Base-by-base conservation (phyloP, 2,888 invertebrate genomes). In the Himalopsyche japonica region DNA sequence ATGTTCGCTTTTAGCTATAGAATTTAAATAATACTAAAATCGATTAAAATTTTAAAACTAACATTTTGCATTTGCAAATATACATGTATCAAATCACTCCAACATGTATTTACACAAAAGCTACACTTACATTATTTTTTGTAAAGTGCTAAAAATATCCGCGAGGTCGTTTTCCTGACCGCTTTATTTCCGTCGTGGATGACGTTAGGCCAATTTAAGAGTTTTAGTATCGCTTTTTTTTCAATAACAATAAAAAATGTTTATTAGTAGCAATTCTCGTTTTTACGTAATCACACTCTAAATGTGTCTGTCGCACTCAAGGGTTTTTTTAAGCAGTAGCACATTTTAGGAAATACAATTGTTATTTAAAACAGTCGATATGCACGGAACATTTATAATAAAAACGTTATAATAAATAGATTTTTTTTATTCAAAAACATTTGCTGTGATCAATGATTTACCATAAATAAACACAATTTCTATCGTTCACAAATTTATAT, bases 241-340 rank as follows among this genome's bases (percentile, higher is more conserved):
- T 43, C 81, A 81, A 64, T 81, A 70, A 81, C 37, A 81, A 57
- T 57, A 57, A 57, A 57, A 57, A 57, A 20, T 57, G 34, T 43
- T 70, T 70, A 18, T 76, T 79, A 24, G n/a, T n/a, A 34, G 76
- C 76, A 81, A 76, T 81, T 81, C 76, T 81, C 76, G 76, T 81
- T 48, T 76, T 48, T 47, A 76, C 70, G 76, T 81, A 81, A 81
- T 81, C 76, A 48, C 81, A 76, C 48, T 43, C 81, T 81, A 48
- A 81, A 27, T 32, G 30, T 76, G 30, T 57, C 57, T 10, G 7
- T 24, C n/a, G 1, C 57, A 15, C 57, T 57, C 1, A 10, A 3
- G 5, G 57, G 57, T 20, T 6, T 57, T 57, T 20, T 15, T 57
- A 1, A n/a, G n/a, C n/a, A n/a, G n/a, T n/a, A n/a, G n/a, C n/a